Base-by-base conservation (phyloP, 2,113 vertebrate genomes). In the Cyanocitta stelleri region DNA sequence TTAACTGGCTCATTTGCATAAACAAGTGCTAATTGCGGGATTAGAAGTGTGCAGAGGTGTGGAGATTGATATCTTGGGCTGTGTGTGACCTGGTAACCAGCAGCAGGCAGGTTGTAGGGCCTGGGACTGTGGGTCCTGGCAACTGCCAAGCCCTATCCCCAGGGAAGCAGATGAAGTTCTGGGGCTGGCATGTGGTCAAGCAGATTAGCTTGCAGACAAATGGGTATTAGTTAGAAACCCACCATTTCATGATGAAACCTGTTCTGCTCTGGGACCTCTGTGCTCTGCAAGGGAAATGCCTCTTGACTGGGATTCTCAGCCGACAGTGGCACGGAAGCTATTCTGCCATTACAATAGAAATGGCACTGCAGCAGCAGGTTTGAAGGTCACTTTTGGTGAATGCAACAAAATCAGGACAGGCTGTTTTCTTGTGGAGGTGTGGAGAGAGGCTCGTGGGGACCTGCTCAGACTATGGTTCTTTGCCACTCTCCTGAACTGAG, bases 131-230 rank as follows among this genome's bases (percentile, higher is more conserved):
- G 5, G 11, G 21, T 73, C 39, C 67, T 75, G 64, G 22, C 0
- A 0, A 30, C 37, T 64, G 59, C 66, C 32, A 35, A 62, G 21
- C 46, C 43, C 2, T 58, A 13, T 44, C 33, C 8, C 1, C 55
- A 13, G 73, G 51, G 55, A 29, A 21, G 46, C 29, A 5, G 46
- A 23, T 86, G 59, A 49, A 89, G 61, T 71, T 46, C 51, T 59
- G 64, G 13, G 8, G 9, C 46, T 46, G 80, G 76, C 37, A 23
- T 29, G 72, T 54, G 68, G 43, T 86, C 2, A 8, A 48, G 44
- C 55, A 89, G 46, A 69, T 89, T 64, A 89, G 43, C 76, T 69
- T 80, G 72, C 80, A 86, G 81, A 67, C 64, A 85, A 94, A 74
- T 37, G 29, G 27, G 13, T 62, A 44, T 90, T 67, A 86, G 88